Evolutionary conservation across 2,797 vertebrate genomes (phyloP), one percentile per base, ranked within the genome.

Genomic region (Spea hammondii): DNA sequence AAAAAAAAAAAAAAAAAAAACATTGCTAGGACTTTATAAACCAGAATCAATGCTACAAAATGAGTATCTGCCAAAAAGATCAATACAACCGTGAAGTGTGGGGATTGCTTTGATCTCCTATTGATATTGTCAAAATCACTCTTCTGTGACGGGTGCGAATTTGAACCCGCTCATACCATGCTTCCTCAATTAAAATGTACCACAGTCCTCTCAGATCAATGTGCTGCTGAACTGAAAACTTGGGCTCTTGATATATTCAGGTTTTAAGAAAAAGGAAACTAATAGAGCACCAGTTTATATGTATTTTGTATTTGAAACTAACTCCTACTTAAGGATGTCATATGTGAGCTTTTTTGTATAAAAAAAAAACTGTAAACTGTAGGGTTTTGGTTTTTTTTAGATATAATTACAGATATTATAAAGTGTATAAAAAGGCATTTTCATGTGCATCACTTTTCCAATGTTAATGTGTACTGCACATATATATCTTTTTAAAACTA

Each of bases 51-150:
- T 66, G 5, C 12, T 50, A 73, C 17, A 57, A 77, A 82, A 70
- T 49, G 49, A 65, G 67, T 55, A 82, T 64, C 50, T 74, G 57
- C n/a, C 45, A 77, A 55, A 74, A 59, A 74, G 49, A 67, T 82
- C 75, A 78, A 74, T 70, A 55, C 50, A 45, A 70, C 70, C 80
- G 74, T 74, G 74, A 73, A 68, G 70, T 69, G 70, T 49, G 70
- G 55, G 79, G 65, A 73, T 55, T 78, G 80, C 74, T 82, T 65
- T 82, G 75, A 82, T 82, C 80, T 77, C 65, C 50, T 82, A 82
- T 78, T 70, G 80, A 82, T 70, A 65, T 70, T 68, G 75, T 82
- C 75, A 82, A 55, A 82, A 45, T 60, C 55, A 65, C 12, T 78
- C 65, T 74, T 70, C 70, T 45, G n/a, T 77, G 80, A 74, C 65